A percentile compares a stretch with the other conserved stretches of the same genome.
Conservation (phyloP, 2,888 invertebrate genomes). For the Saturnia pavonia region DNA sequence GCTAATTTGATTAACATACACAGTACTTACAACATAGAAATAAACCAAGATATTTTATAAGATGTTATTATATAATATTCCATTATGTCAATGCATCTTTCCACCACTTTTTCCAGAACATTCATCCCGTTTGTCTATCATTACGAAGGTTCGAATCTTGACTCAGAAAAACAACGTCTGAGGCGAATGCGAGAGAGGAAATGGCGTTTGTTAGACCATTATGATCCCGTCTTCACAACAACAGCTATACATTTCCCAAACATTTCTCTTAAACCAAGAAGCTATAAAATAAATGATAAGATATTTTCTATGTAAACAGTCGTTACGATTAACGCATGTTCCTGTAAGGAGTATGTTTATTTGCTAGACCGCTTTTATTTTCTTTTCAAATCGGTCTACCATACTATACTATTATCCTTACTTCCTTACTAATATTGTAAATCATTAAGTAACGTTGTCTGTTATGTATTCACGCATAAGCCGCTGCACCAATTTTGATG, state of each 20-base stretch:
- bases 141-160: constrained; percentile 17
- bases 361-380: not conserved
- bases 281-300: constrained; percentile 20
- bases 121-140: constrained; percentile 20
- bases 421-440: too few relatives aligned
- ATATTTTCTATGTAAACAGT: constrained; percentile 18
- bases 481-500: too few relatives aligned
- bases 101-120: constrained; percentile 15
- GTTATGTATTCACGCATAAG: too few relatives aligned
- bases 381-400: too few relatives aligned
- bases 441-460: too few relatives aligned
- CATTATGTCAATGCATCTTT: constrained; percentile 14
- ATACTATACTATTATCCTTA: too few relatives aligned
- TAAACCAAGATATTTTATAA: too few relatives aligned
- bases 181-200: constrained; percentile 30
- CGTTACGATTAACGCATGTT: constrained; percentile 9
- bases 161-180: constrained; percentile 34
- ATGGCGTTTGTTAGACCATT: constrained; percentile 42
- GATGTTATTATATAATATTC: constrained; percentile 7
- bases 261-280: constrained; percentile 25
- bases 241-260: constrained; percentile 35
- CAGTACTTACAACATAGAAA: not conserved
- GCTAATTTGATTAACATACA: not conserved
- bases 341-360: not conserved
- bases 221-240: constrained; percentile 33